phyloP scores from a whole-genome alignment of 30 jellyfish, hydroid and myxozoan species.

The Catostylus mosaicus region DNA sequence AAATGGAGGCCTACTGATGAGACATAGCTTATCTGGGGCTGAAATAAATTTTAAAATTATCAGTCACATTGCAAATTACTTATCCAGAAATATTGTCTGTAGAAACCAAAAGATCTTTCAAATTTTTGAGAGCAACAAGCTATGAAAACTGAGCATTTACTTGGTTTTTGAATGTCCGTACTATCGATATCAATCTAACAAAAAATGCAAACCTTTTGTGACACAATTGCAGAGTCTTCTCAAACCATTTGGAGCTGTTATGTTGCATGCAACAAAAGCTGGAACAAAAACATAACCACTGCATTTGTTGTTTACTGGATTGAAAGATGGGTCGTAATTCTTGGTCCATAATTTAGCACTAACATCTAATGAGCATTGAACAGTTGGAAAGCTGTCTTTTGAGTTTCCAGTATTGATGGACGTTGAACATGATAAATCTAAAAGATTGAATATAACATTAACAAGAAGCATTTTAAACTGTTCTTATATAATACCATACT shows the following conservation, averaged over 20 bases:
- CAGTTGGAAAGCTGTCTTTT: background rate
- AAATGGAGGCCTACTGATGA: no score
- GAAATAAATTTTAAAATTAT: no score
- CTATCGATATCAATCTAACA: no score
- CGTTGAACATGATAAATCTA: slow-evolving; percentile 43
- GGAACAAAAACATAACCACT: slow-evolving; percentile 59
- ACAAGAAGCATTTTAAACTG: no score
- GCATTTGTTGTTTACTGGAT: slow-evolving; percentile 1
- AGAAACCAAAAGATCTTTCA: no score
- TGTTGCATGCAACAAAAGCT: slow-evolving; percentile 17
- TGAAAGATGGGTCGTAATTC: slow-evolving; percentile 35
- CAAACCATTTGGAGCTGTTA: slow-evolving; percentile 25
- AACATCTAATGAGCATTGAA: slow-evolving; percentile 31
- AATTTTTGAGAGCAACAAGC: no score
- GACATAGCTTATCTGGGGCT: no score
- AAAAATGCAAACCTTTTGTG: slow-evolving; percentile 38
- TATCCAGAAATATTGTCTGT: no score
- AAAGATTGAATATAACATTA: background rate
- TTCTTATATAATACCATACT: no score
- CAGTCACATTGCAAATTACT: no score
- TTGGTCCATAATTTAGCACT: slow-evolving; percentile 36
- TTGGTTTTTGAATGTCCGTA: no score
- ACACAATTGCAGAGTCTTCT: slow-evolving; percentile 71
- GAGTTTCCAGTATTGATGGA: slow-evolving; percentile 50
- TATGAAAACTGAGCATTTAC: no score